A percentile compares a stretch with the other conserved stretches of the same genome.
These are phyloP conservation scores for Gorilla gorilla DNA, from an alignment of 2,113 vertebrate genomes.

Conservation along the genomic window DNA sequence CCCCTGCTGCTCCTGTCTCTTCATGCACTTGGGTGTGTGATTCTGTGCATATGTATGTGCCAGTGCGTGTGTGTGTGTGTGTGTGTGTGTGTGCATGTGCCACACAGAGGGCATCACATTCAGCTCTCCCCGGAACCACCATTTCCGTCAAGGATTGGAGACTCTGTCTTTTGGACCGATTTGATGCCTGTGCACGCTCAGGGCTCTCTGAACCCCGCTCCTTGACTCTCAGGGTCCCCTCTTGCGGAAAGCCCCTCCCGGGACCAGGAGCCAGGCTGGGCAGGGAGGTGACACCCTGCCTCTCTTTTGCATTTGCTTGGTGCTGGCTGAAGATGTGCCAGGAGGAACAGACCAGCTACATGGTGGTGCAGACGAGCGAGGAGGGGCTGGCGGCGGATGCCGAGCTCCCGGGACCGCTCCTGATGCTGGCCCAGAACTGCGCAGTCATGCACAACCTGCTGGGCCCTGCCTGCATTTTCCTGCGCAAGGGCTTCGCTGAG, in stretches of 20 bases:
- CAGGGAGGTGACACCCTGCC: slow-evolving; percentile 79
- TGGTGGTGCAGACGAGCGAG: slow-evolving; percentile 92
- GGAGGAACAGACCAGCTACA: slow-evolving; percentile 96
- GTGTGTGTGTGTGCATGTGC: accelerated
- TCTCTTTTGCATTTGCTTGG: slow-evolving; percentile 86
- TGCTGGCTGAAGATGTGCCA: slow-evolving; percentile 88
- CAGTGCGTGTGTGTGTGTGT: neutral
- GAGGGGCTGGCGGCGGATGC: slow-evolving; percentile 87
- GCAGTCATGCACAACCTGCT: slow-evolving; percentile 95
- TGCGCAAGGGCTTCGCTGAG: slow-evolving; percentile 98
- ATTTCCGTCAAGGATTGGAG: neutral
- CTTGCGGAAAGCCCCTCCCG: neutral
- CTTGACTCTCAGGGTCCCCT: neutral
- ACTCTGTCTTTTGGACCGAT: neutral
- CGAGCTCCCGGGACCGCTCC: slow-evolving; percentile 90
- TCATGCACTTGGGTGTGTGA: neutral
- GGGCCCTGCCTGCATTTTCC: slow-evolving; percentile 98
- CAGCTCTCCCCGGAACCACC: neutral
- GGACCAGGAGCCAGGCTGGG: neutral
- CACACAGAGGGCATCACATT: neutral
- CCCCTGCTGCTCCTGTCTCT: neutral
- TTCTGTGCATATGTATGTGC: neutral
- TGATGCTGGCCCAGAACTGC: slow-evolving; percentile 95
- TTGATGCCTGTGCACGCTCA: neutral
- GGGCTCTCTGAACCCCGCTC: neutral